These are phyloP conservation scores for Eupithecia abbreviata DNA, from an alignment of 2,888 invertebrate genomes.

Conservation along the genomic window DNA sequence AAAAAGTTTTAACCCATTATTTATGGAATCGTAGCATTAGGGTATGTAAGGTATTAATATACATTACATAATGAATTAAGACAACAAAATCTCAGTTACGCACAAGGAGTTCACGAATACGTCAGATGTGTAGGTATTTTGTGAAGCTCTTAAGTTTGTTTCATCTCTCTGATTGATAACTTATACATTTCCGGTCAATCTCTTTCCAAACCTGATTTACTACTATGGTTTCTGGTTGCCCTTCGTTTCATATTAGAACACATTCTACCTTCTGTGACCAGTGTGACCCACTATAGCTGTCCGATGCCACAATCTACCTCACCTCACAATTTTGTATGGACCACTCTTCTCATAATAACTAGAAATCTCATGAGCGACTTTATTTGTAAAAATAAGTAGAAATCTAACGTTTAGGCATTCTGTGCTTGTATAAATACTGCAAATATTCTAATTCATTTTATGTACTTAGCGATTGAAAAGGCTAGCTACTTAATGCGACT, in stretches of 20 bases:
- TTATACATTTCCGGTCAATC: conserved; percentile 6
- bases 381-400: not conserved
- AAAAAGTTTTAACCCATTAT: not conserved
- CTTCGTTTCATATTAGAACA: conserved; percentile 11
- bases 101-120: no score
- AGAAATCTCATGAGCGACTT: not conserved
- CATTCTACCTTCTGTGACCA: not conserved
- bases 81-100: no score
- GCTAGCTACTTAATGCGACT: no score
- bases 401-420: not conserved
- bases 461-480: not conserved
- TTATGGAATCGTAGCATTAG: not conserved
- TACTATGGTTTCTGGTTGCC: conserved; percentile 7
- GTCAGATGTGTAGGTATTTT: not conserved
- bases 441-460: not conserved
- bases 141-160: not conserved
- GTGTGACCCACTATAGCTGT: not conserved
- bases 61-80: no score
- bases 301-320: not conserved
- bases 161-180: not conserved
- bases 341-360: not conserved
- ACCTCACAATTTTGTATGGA: not conserved
- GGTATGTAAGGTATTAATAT: no score
- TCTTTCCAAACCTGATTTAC: conserved; percentile 15
- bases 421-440: not conserved